phyloP scores from a whole-genome alignment of 2,888 invertebrate genomes.

The Brachyptera risi region DNA sequence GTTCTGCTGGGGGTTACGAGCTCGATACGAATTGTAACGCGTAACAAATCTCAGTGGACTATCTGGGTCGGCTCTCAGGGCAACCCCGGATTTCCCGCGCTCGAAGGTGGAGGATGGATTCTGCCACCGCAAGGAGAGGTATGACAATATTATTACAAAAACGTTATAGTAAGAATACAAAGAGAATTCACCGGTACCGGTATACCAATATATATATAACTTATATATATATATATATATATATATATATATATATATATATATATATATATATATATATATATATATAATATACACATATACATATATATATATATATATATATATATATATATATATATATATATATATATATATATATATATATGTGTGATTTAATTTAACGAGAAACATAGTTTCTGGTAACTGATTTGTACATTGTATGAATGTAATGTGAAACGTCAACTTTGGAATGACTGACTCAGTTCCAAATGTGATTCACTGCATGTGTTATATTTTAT shows the following conservation, averaged over 20 bases:
- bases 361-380: too few relatives aligned
- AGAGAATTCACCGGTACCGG: too few relatives aligned
- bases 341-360: conserved; percentile 24
- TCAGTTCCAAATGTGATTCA: too few relatives aligned
- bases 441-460: too few relatives aligned
- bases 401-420: too few relatives aligned
- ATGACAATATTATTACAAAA: too few relatives aligned
- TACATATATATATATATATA: conserved; percentile 23
- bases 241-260: conserved; percentile 30
- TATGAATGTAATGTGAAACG: too few relatives aligned
- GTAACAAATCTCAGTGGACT: conserved; percentile 12
- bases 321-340: conserved; percentile 26
- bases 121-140: conserved; percentile 5
- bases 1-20: conserved; percentile 6
- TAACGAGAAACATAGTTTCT: too few relatives aligned
- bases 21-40: background rate
- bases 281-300: too few relatives aligned
- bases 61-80: conserved; percentile 24
- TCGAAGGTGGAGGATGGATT: conserved; percentile 15
- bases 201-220: too few relatives aligned
- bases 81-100: conserved; percentile 15
- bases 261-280: conserved; percentile 26
- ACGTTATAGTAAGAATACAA: too few relatives aligned
- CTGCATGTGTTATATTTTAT: too few relatives aligned
- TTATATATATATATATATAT: conserved; percentile 26